Evolutionary conservation across 35 echinoderm and acorn worm genomes (phyloP).

Genomic region (Chiridota heheva): DNA sequence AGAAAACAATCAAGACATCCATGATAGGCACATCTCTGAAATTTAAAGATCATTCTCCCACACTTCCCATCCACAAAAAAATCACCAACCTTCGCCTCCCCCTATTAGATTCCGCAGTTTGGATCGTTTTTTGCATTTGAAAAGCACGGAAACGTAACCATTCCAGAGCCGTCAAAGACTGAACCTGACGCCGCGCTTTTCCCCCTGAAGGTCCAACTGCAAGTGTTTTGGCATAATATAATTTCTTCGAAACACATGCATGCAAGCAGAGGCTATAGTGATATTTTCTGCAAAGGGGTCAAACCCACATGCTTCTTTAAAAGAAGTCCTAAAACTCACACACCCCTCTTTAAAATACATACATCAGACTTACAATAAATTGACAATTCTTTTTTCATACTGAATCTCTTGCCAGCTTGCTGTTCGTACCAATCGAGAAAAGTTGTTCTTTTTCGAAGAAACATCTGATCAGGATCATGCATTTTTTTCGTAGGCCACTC

Average conservation of each 20-base stretch:
- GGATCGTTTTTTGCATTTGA: not conserved
- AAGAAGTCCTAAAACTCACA: no score
- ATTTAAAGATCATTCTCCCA: constrained; percentile 17
- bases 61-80: constrained; percentile 14
- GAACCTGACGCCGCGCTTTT: not conserved
- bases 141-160: no score
- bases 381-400: no score
- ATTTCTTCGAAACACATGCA: constrained; percentile 38
- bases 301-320: no score
- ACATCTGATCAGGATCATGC: not conserved
- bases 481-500: no score
- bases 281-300: constrained; percentile 60
- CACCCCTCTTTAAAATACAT: no score
- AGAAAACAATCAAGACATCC: constrained; percentile 14
- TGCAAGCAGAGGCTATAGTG: constrained; percentile 45
- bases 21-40: constrained; percentile 22
- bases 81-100: not conserved
- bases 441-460: no score
- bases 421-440: no score
- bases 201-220: constrained; percentile 16
- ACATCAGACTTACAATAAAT: no score
- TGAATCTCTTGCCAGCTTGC: no score
- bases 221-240: constrained; percentile 33
- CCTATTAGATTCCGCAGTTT: constrained; percentile 6
- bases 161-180: constrained; percentile 28